Conservation (phyloP, 2,797 vertebrate genomes). For the Phataginus tetradactyla region DNA sequence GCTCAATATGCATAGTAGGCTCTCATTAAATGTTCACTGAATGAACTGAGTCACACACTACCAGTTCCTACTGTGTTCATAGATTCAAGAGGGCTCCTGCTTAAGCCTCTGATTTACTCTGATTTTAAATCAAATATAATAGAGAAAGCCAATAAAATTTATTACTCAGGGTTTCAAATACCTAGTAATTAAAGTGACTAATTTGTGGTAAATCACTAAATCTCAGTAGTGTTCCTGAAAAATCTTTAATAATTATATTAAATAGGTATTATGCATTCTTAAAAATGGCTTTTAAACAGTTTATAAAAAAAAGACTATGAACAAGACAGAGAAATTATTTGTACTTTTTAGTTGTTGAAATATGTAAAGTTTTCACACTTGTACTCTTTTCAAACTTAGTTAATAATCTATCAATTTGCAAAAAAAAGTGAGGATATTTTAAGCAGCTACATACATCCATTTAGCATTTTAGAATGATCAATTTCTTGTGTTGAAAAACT, state of each 20-base stretch:
- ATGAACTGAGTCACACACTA: neutral
- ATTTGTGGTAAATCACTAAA: slow-evolving; percentile 28
- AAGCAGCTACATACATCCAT: neutral
- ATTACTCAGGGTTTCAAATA: slow-evolving; percentile 28
- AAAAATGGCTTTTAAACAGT: slow-evolving; percentile 30
- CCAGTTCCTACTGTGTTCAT: neutral
- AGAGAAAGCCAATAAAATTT: slow-evolving; percentile 32
- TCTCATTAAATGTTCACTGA: slow-evolving; percentile 14
- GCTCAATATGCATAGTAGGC: neutral
- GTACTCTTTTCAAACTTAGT: slow-evolving; percentile 29
- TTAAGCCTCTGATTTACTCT: slow-evolving; percentile 35
- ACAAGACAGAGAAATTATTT: slow-evolving; percentile 38
- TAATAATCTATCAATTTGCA: slow-evolving; percentile 47
- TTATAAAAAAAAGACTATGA: neutral
- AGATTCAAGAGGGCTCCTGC: slow-evolving; percentile 12
- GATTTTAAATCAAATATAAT: slow-evolving; percentile 52
- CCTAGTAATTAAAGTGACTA: slow-evolving; percentile 15
- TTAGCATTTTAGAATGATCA: slow-evolving; percentile 16
- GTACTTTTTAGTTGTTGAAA: slow-evolving; percentile 19
- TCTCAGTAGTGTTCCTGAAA: slow-evolving; percentile 35
- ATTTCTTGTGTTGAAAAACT: neutral
- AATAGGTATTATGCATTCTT: neutral
- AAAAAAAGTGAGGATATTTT: slow-evolving; percentile 14
- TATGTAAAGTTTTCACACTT: slow-evolving; percentile 32
- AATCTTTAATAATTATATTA: slow-evolving; percentile 42